Conservation (phyloP, 1,140 invertebrate genomes). For the Aphis gossypii region DNA sequence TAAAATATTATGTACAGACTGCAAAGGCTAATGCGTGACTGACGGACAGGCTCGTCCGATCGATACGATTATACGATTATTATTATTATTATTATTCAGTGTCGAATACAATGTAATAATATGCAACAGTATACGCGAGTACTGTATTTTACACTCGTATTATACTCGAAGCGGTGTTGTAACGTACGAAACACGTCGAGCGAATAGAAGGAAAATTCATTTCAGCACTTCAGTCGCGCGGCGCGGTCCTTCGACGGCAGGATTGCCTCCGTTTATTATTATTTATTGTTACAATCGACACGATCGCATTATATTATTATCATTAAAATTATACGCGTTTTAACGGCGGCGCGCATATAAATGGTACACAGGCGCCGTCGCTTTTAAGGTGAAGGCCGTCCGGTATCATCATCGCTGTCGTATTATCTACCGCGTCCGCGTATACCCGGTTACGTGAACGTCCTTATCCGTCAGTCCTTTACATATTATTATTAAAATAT, state of each 20-base stretch:
- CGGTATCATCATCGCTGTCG: conserved; percentile 30
- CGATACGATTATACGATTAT: neutral
- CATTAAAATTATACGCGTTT: conserved; percentile 4
- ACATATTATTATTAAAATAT: neutral
- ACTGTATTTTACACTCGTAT: neutral
- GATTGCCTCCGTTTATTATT: conserved; percentile 12
- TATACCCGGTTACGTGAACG: conserved; percentile 41
- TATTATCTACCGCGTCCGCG: neutral
- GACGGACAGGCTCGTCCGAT: neutral
- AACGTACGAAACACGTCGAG: neutral
- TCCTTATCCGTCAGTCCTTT: conserved; percentile 33
- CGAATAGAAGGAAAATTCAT: neutral
- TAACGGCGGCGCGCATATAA: neutral
- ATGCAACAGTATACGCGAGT: neutral
- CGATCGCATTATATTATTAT: conserved; percentile 17
- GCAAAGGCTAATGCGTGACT: neutral
- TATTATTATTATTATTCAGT: neutral
- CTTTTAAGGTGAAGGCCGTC: conserved; percentile 57
- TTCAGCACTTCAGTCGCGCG: neutral
- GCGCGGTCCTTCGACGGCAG: neutral
- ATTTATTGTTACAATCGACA: conserved; percentile 8
- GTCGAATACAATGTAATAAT: neutral
- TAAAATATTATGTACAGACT: too few relatives aligned
- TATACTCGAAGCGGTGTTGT: neutral
- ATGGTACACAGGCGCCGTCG: neutral